These are phyloP conservation scores for Amazonetta brasiliensis DNA, from an alignment of 2,797 vertebrate species.

Conservation along the genomic window DNA sequence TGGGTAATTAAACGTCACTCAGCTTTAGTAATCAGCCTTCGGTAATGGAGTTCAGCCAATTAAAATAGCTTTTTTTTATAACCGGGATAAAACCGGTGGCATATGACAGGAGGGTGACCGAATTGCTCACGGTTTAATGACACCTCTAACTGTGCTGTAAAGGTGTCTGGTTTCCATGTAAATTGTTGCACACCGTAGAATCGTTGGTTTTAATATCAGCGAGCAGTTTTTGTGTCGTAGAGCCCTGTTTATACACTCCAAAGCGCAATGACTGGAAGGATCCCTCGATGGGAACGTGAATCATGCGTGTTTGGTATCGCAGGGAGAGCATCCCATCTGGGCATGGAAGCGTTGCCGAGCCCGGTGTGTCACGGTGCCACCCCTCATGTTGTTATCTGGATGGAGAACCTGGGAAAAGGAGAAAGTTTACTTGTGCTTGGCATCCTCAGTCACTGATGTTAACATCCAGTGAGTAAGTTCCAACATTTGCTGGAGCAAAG, in stretches of 20 bases:
- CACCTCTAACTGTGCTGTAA: background rate
- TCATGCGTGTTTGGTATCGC: background rate
- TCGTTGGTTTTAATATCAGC: background rate
- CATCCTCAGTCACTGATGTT: background rate
- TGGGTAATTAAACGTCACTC: background rate
- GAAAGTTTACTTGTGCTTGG: background rate
- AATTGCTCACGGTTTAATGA: background rate
- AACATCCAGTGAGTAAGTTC: background rate
- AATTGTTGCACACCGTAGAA: background rate
- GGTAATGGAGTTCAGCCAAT: background rate
- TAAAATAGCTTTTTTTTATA: conserved; percentile 29
- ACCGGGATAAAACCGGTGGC: background rate
- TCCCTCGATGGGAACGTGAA: background rate
- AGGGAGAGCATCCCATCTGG: background rate
- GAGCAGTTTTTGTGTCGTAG: background rate
- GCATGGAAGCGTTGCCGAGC: background rate
- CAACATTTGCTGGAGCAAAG: background rate
- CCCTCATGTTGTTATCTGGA: background rate
- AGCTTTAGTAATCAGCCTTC: background rate
- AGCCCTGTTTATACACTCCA: background rate
- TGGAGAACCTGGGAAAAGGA: background rate
- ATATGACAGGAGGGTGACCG: background rate
- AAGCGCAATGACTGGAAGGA: background rate
- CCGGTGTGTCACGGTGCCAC: background rate
- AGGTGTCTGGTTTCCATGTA: background rate